Evolutionary conservation across 2,888 invertebrate species (phyloP), one percentile per base, ranked within the genome.

Genomic region (Plebejus melissa): DNA sequence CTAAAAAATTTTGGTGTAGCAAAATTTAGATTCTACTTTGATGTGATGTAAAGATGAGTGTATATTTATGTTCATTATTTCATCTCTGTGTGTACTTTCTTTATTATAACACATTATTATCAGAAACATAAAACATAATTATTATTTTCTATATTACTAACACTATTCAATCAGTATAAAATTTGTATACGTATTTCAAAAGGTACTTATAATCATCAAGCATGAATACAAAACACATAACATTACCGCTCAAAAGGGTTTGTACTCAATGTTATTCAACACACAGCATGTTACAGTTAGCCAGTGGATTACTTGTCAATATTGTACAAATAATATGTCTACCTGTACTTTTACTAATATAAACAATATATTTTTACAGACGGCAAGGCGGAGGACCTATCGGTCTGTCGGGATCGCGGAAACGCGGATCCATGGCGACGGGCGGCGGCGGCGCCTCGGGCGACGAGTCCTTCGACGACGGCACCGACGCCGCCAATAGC

Each of bases 401-500:
- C 81, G 94, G 94, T 0, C 88, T 96, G 76, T 94, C 95, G 50
- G 94, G 94, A 72, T 91, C 95, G 58, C 94, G 96, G 81, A 96
- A 96, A 90, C 95, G 97, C 76, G 94, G 96, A 57, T 96, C 96
- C 4, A 94, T 96, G 72, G 95, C 95, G 83, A 94, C 96, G 38
- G 90, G 90, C 85, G 94, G 89, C 80, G 91, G 90, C 85, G 94
- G 89, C 80, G 96, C 96, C 80, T 96, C 96, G 70, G 96, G 96
- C 9, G 96, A 96, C 88, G 96, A 96, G 88, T 96, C 96, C 77
- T 94, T 96, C 85, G 96, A 96, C 81, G 96, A 96, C 89, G 96
- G 88, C 85, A 94, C 96, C 88, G 96, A 97, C 85, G 95, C 96
- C 82, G 94, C 96, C 88, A 96, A 96, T 87, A 96, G 96, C 83